Evolutionary conservation across 1,140 invertebrate genomes (phyloP).

Genomic region (Scaptomyza hsui): DNA sequence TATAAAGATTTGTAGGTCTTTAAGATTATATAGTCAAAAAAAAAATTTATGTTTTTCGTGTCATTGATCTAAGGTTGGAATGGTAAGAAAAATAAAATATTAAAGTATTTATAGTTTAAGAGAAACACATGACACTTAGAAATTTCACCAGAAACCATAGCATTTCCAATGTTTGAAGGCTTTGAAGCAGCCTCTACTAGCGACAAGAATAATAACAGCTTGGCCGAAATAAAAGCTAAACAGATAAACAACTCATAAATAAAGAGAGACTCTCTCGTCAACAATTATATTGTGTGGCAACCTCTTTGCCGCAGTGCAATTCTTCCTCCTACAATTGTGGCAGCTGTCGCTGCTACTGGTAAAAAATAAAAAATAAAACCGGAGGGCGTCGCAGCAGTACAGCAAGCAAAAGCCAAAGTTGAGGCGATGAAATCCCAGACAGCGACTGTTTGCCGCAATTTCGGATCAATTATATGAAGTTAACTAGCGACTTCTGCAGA

Average conservation of each 20-base stretch:
- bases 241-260: slow-evolving; percentile 40
- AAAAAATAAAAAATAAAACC: slow-evolving; percentile 25
- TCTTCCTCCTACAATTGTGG: slow-evolving; percentile 57
- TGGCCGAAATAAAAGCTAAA: background rate
- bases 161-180: no score
- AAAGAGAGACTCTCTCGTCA: slow-evolving; percentile 38
- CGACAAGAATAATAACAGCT: background rate
- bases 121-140: no score
- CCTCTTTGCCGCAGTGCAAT: slow-evolving; percentile 42
- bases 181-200: no score
- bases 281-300: slow-evolving; percentile 70
- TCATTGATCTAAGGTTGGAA: background rate
- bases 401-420: slow-evolving; percentile 64
- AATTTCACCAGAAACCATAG: no score
- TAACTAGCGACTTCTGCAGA: slow-evolving; percentile 36
- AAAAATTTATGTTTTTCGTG: background rate
- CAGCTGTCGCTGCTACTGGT: slow-evolving; percentile 40
- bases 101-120: no score
- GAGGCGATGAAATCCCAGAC: slow-evolving; percentile 51
- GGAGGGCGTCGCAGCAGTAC: slow-evolving; percentile 51
- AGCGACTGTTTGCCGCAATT: slow-evolving; percentile 60
- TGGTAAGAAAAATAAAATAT: no score
- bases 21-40: background rate
- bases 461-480: slow-evolving; percentile 68
- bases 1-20: background rate